Evolutionary conservation across 2,888 invertebrate species (phyloP).

Genomic region (Mesorhabditis belari): DNA sequence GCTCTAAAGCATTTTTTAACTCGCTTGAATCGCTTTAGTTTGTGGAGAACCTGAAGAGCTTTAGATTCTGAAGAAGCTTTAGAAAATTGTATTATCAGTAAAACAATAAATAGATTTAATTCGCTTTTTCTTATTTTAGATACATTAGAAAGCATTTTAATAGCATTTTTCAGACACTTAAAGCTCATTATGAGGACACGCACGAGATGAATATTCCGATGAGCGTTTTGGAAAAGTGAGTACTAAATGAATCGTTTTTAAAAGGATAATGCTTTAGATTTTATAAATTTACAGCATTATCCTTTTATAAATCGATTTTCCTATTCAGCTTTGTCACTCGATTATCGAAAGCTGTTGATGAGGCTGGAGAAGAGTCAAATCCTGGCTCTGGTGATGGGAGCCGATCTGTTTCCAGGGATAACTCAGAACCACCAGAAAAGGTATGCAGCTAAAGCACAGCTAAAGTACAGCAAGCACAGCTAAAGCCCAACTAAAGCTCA

Average conservation of each 20-base stretch:
- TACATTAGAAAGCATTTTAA: too few relatives aligned
- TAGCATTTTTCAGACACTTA: conserved; percentile 17
- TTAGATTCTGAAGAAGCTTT: too few relatives aligned
- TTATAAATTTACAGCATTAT: too few relatives aligned
- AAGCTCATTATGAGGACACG: conserved; percentile 25
- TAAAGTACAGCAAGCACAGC: neutral
- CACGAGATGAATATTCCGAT: conserved; percentile 18
- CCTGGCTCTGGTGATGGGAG: conserved; percentile 3
- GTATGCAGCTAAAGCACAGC: neutral
- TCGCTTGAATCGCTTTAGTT: too few relatives aligned
- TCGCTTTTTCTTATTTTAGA: conserved; percentile 1
- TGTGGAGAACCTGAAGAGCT: too few relatives aligned
- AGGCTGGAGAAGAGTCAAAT: neutral
- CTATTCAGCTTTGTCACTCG: too few relatives aligned
- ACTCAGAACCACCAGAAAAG: conserved; percentile 23
- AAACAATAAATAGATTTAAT: neutral
- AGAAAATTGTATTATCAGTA: neutral
- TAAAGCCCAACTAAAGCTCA: neutral
- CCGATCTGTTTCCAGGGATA: conserved; percentile 12
- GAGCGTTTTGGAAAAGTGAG: conserved; percentile 7
- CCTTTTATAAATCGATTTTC: too few relatives aligned
- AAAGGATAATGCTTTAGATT: too few relatives aligned
- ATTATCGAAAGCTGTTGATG: neutral
- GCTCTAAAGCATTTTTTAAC: too few relatives aligned
- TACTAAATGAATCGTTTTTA: too few relatives aligned